These are phyloP conservation scores for Ellobius talpinus DNA, from an alignment of 2,113 vertebrate species.

Conservation along the genomic window DNA sequence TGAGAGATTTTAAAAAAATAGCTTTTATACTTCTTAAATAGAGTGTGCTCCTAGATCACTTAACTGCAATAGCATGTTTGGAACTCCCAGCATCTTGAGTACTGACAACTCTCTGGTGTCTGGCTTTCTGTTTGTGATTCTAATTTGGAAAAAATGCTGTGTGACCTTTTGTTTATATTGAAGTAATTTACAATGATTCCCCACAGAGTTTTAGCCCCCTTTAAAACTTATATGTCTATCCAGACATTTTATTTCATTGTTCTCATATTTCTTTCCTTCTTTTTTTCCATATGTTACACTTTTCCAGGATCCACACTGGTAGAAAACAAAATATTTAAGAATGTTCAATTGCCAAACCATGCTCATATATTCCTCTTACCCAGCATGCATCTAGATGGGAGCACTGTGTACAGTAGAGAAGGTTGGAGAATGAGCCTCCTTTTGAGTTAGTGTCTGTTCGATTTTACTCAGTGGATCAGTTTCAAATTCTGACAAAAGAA, in stretches of 20 bases:
- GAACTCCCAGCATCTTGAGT: neutral
- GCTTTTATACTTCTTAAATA: conserved; percentile 6
- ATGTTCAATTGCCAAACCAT: neutral
- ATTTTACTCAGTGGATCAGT: neutral
- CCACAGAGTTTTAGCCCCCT: neutral
- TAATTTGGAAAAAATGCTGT: neutral
- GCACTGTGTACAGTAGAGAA: neutral
- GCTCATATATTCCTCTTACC: neutral
- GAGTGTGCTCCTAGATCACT: conserved; percentile 18
- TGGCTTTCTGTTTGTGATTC: neutral
- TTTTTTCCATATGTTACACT: neutral
- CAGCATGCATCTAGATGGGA: neutral
- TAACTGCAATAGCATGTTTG: neutral
- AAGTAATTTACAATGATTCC: neutral
- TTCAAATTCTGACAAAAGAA: conserved; percentile 14
- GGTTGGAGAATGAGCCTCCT: neutral
- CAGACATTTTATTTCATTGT: neutral
- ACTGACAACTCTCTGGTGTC: neutral
- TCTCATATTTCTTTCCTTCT: neutral
- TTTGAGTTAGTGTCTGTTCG: conserved; percentile 18
- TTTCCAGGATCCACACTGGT: neutral
- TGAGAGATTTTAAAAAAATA: neutral
- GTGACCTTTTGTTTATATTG: neutral
- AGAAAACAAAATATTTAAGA: neutral
- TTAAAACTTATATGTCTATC: neutral